A percentile compares a stretch with the other conserved stretches of the same genome.
phyloP scores from a whole-genome alignment of 2,888 invertebrate genomes.

The Megaustenia siamemsis region DNA sequence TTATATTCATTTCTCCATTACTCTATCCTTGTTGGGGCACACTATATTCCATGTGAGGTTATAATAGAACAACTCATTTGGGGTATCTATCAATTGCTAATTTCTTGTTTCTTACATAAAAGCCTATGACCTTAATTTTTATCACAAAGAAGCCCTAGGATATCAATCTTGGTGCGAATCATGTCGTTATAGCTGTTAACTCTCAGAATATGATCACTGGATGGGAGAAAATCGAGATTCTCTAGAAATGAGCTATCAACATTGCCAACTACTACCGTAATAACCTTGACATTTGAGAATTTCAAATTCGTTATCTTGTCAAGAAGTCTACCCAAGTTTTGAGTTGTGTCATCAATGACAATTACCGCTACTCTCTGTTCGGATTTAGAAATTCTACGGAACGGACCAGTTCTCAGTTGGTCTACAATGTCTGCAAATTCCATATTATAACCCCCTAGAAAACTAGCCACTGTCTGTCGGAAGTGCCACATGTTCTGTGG shows the following conservation, averaged over 20 bases:
- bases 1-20: no score
- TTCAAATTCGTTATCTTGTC: conserved; percentile 51
- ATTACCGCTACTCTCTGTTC: conserved; percentile 56
- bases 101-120: no score
- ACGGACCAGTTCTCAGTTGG: conserved; percentile 25
- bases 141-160: conserved; percentile 32
- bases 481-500: no score
- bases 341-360: conserved; percentile 54
- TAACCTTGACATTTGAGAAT: conserved; percentile 51
- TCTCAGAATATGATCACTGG: conserved; percentile 23
- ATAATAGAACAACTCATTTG: no score
- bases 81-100: no score
- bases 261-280: conserved; percentile 53
- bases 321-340: conserved; percentile 37
- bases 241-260: conserved; percentile 32
- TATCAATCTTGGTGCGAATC: neutral
- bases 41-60: no score
- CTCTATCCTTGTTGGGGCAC: no score
- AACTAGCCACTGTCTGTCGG: neutral
- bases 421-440: conserved; percentile 17
- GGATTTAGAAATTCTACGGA: neutral
- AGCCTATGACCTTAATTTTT: no score
- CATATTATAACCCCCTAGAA: neutral
- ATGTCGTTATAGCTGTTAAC: conserved; percentile 20
- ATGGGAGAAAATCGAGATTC: conserved; percentile 21